phyloP scores from a whole-genome alignment of 1,140 invertebrate species.

The Monochamus saltuarius region DNA sequence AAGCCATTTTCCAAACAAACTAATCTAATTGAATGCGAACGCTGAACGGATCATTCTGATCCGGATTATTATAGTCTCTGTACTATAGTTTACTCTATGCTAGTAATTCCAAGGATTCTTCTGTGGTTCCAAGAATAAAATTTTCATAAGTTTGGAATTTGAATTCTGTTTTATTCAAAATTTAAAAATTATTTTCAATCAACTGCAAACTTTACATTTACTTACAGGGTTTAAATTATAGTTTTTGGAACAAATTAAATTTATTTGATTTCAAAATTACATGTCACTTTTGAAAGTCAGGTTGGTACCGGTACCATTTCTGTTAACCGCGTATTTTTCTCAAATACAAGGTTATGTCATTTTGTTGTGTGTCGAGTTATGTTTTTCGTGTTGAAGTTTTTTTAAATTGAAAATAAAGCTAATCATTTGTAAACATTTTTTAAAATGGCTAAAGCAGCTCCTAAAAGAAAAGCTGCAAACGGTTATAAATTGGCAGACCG shows the following conservation, averaged over 20 bases:
- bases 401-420: slow-evolving; percentile 4
- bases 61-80: no score
- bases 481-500: slow-evolving; percentile 74
- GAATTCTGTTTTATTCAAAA: no score
- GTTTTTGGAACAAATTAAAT: no score
- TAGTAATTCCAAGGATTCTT: no score
- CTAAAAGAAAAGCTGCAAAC: slow-evolving; percentile 52
- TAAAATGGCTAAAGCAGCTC: slow-evolving; percentile 22
- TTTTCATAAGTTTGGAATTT: no score
- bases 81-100: no score
- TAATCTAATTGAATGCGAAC: slow-evolving; percentile 13
- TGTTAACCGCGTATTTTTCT: not conserved
- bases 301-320: not conserved
- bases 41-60: not conserved
- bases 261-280: slow-evolving; percentile 6
- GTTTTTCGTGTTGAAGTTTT: not conserved
- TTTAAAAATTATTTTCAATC: no score
- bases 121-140: no score
- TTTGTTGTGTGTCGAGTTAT: not conserved
- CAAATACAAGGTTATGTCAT: not conserved
- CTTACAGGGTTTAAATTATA: no score
- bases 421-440: slow-evolving; percentile 3
- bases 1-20: slow-evolving; percentile 35
- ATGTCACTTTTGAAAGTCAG: not conserved
- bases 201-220: no score